These are phyloP conservation scores for Hippotragus niger DNA, from an alignment of 2,113 vertebrate genomes.

Conservation along the genomic window DNA sequence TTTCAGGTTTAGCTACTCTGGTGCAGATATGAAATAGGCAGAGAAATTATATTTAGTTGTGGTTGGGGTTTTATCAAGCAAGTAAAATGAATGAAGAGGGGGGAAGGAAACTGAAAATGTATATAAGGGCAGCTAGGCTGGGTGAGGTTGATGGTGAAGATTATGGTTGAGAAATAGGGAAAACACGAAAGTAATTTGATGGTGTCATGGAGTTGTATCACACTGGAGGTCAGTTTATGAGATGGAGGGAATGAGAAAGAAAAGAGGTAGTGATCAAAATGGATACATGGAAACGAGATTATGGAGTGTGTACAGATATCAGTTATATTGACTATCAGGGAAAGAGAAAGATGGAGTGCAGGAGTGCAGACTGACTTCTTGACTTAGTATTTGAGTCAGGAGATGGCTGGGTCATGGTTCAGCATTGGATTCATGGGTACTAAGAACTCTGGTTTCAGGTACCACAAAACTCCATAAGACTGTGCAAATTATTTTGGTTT, in stretches of 20 bases:
- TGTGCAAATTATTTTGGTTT: background rate
- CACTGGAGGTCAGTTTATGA: background rate
- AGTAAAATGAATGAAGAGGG: background rate
- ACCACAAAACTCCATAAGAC: background rate
- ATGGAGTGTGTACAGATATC: background rate
- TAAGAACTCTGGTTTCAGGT: background rate
- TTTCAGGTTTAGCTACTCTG: slow-evolving; percentile 1
- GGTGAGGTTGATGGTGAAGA: background rate
- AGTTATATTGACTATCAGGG: background rate
- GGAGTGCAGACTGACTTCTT: background rate
- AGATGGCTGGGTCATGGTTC: background rate
- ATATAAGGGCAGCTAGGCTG: background rate
- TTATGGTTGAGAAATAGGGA: background rate
- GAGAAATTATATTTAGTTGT: slow-evolving; percentile 18
- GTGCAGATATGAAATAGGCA: background rate
- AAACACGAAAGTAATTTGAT: background rate
- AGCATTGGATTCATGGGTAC: background rate
- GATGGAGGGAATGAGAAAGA: background rate
- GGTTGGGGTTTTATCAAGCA: background rate
- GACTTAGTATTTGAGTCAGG: background rate
- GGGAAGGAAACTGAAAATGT: background rate
- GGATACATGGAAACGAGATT: background rate
- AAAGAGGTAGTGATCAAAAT: background rate
- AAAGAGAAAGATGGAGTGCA: background rate
- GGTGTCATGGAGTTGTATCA: background rate